Conservation (phyloP, 2,888 invertebrate genomes). For the Asteroscopus sphinx region DNA sequence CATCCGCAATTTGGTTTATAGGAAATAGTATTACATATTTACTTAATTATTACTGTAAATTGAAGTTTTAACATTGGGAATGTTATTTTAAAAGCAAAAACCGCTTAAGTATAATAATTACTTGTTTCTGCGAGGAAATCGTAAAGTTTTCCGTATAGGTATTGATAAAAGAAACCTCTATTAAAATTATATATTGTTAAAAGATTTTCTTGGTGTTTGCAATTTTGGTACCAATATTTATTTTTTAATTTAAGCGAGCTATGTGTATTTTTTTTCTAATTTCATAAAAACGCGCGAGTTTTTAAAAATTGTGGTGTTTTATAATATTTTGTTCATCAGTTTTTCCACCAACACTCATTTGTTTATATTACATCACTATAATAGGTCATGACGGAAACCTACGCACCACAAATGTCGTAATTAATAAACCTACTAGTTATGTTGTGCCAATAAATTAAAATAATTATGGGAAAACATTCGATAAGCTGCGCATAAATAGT, state of each 20-base stretch:
- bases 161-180: background rate
- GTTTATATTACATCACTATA: background rate
- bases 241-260: no score
- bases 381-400: slow-evolving; percentile 1
- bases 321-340: background rate
- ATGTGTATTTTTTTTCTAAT: background rate
- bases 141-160: background rate
- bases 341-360: background rate
- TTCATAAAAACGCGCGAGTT: background rate
- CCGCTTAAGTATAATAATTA: background rate
- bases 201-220: background rate
- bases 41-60: background rate
- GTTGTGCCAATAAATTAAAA: slow-evolving; percentile 4
- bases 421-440: slow-evolving; percentile 5
- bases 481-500: background rate
- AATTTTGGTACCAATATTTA: no score
- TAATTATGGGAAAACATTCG: slow-evolving; percentile 10
- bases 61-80: background rate
- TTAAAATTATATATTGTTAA: background rate
- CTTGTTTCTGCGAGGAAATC: background rate
- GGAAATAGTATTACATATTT: slow-evolving; percentile 2
- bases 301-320: background rate
- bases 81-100: background rate
- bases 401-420: slow-evolving; percentile 8
- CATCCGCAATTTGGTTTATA: slow-evolving; percentile 10